phyloP scores from a whole-genome alignment of 2,113 vertebrate genomes.

The Saccopteryx bilineata region DNA sequence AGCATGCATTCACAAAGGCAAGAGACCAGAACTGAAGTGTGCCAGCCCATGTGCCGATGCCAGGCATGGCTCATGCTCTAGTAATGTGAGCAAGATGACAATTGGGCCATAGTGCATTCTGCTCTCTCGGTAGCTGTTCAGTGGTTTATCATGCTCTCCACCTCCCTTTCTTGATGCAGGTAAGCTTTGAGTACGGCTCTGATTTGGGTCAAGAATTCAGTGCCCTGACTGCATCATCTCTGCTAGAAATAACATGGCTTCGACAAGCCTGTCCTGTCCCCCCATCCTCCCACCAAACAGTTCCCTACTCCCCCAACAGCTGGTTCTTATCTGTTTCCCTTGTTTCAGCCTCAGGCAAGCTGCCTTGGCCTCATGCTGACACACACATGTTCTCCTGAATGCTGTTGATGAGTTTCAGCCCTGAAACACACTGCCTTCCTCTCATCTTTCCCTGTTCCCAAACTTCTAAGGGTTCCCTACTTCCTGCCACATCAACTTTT shows the following conservation, averaged over 20 bases:
- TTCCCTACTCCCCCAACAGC: slow-evolving; percentile 36
- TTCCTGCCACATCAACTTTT: neutral
- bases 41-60: neutral
- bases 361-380: slow-evolving; percentile 7
- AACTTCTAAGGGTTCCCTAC: neutral
- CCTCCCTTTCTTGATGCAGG: neutral
- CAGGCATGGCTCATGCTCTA: neutral
- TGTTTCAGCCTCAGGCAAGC: slow-evolving; percentile 53
- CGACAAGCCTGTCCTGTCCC: neutral
- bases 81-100: neutral
- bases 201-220: slow-evolving; percentile 49
- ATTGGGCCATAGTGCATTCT: neutral
- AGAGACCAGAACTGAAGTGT: neutral
- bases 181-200: slow-evolving; percentile 26
- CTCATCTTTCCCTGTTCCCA: neutral
- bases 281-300: neutral
- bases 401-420: slow-evolving; percentile 53
- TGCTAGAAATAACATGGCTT: slow-evolving; percentile 54
- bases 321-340: slow-evolving; percentile 59
- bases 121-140: neutral
- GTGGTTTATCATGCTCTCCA: neutral
- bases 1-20: neutral
- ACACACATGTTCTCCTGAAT: slow-evolving; percentile 37
- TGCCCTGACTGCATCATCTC: slow-evolving; percentile 36
- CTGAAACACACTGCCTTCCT: neutral